Evolutionary conservation across 1,140 invertebrate genomes (phyloP), one percentile per base, ranked within the genome.

Genomic region (Drosophila ananassae): DNA sequence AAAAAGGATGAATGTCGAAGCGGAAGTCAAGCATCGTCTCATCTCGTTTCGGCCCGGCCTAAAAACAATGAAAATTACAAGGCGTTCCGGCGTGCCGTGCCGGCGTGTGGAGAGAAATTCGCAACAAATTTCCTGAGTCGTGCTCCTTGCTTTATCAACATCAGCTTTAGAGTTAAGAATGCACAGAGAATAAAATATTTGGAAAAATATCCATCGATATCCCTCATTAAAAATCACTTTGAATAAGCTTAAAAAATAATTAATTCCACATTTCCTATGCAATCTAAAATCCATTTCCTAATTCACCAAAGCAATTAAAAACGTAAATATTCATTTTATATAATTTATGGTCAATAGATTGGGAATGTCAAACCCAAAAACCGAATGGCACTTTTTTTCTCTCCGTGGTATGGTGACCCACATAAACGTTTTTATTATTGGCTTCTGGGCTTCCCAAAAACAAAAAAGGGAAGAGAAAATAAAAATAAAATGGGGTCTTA

Each of bases 41-140:
- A 69, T 69, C 63, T 69, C 52, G 67, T 69, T 57, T 55, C 44
- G 63, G 25, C 63, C 41, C 32, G 28, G 67, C 67, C 67, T 69
- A 69, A 87, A 89, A 87, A 87, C 82, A 87, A 87, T 77, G 66
- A 72, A 89, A 89, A 89, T 87, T 89, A 89, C 75, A 82, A 66
- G 79, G 50, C 52, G 34, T 37, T 37, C 68, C 41, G 56, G 30
- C 39, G 39, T 44, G 39, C 7, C 39, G 39, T 44, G 39, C 7
- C 25, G 25, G 25, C 32, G 34, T 37, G 34, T 37, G 24, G 21
- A 22, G 39, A 8, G 17, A 51, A 41, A 25, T 50, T 60, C 41
- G 34, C 63, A 41, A 69, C 64, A 69, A 71, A 71, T 71, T 69
- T 69, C 64, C 67, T 57, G 66, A 48, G 64, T 69, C 67, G 67